These are phyloP conservation scores for Holothuria glaberrima DNA, from an alignment of 35 echinoderm and acorn worm species.

Conservation along the genomic window DNA sequence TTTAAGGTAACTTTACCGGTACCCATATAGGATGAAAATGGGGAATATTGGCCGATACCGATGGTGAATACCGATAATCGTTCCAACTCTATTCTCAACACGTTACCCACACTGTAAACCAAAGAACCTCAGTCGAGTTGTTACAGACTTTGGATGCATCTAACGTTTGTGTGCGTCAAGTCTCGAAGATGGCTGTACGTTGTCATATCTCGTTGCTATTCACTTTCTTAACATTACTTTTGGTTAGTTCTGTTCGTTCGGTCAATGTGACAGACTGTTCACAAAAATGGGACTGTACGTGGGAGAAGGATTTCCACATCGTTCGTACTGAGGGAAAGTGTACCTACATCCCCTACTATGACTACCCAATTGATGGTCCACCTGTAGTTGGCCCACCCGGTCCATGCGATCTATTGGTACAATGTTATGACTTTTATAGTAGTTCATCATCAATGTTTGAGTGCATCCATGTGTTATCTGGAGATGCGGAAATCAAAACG, in stretches of 20 bases:
- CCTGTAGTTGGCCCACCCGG: not conserved
- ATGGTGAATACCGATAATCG: too few species aligned
- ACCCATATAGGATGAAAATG: too few species aligned
- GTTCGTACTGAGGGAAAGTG: not conserved
- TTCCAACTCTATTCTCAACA: too few species aligned
- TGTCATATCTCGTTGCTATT: not conserved
- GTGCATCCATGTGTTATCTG: not conserved
- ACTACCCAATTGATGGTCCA: not conserved
- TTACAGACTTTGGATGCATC: too few species aligned
- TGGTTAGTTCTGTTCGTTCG: not conserved
- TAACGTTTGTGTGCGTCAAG: not conserved
- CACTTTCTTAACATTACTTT: not conserved
- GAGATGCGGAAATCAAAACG: not conserved
- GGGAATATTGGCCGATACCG: too few species aligned
- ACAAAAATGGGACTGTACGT: slow-evolving; percentile 29
- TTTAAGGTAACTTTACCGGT: too few species aligned
- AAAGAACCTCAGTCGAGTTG: too few species aligned
- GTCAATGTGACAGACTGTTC: slow-evolving; percentile 7
- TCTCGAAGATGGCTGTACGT: not conserved
- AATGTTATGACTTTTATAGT: not conserved
- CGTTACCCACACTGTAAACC: too few species aligned
- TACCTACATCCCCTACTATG: not conserved
- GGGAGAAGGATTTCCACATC: slow-evolving; percentile 10
- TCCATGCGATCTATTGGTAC: not conserved
- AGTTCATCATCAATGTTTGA: not conserved